Conservation (phyloP, 2,113 vertebrate genomes). For the Tylochromis polylepis region DNA sequence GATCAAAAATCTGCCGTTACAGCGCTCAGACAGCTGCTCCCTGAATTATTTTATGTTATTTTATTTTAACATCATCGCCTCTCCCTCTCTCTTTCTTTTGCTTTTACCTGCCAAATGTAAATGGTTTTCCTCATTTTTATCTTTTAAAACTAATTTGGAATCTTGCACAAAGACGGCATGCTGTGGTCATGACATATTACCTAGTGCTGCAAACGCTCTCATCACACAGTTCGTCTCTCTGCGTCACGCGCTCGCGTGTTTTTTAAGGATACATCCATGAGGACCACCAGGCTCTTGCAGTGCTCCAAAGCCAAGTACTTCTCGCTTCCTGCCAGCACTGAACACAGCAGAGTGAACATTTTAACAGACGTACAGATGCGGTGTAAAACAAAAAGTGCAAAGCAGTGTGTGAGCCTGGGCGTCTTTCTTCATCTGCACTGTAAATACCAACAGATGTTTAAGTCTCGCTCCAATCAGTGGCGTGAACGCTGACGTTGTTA, state of each 20-base stretch:
- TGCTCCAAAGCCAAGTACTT: constrained; percentile 67
- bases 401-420: background rate
- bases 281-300: constrained; percentile 74
- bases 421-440: too few species aligned
- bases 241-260: background rate
- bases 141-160: accelerated
- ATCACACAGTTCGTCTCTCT: background rate
- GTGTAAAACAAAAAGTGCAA: background rate
- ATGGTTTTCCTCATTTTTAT: background rate
- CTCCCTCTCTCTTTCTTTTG: background rate
- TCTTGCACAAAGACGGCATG: background rate
- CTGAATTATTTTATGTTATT: background rate
- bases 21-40: background rate
- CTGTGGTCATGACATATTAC: background rate
- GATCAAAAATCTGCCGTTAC: background rate
- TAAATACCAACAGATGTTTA: background rate
- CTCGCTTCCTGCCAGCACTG: constrained; percentile 70
- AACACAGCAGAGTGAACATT: background rate
- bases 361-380: background rate
- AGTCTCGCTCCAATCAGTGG: background rate
- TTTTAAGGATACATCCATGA: constrained; percentile 75
- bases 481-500: background rate
- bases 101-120: background rate
- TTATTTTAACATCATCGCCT: background rate
- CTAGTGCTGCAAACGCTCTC: background rate